Evolutionary conservation across 2,113 vertebrate genomes (phyloP).

Genomic region (Mus pahari): DNA sequence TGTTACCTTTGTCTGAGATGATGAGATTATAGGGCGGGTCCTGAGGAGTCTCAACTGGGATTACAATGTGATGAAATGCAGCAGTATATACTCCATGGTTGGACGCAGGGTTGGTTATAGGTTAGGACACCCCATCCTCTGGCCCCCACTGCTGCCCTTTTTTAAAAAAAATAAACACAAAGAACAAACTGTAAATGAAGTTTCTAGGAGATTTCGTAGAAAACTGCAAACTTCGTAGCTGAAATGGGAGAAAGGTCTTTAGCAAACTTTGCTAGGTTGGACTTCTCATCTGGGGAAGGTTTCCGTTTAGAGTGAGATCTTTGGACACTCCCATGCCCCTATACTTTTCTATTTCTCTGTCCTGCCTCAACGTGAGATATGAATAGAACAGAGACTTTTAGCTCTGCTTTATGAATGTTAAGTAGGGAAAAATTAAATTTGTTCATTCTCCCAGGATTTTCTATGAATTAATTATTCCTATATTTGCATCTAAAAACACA

Average conservation of each 20-base stretch:
- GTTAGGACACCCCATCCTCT: background rate
- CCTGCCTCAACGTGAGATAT: background rate
- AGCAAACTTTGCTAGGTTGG: background rate
- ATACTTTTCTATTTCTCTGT: background rate
- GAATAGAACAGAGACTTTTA: background rate
- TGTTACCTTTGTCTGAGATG: background rate
- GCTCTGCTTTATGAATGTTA: background rate
- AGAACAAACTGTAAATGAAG: background rate
- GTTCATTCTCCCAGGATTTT: background rate
- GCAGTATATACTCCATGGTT: no score
- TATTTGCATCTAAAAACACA: background rate
- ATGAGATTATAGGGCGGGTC: background rate
- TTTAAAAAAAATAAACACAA: no score
- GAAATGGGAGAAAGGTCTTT: background rate
- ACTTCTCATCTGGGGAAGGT: background rate
- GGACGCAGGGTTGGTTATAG: background rate
- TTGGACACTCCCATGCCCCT: no score
- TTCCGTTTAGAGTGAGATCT: no score
- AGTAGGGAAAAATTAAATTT: background rate
- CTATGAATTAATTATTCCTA: background rate
- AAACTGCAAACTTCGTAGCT: background rate
- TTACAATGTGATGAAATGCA: background rate
- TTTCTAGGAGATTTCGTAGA: background rate
- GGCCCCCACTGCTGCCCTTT: fast-evolving
- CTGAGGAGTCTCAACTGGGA: background rate